Percentiles rank a stretch among this genome's conserved stretches.
Conservation (phyloP, 2,113 vertebrate species). For the Polypterus senegalus region DNA sequence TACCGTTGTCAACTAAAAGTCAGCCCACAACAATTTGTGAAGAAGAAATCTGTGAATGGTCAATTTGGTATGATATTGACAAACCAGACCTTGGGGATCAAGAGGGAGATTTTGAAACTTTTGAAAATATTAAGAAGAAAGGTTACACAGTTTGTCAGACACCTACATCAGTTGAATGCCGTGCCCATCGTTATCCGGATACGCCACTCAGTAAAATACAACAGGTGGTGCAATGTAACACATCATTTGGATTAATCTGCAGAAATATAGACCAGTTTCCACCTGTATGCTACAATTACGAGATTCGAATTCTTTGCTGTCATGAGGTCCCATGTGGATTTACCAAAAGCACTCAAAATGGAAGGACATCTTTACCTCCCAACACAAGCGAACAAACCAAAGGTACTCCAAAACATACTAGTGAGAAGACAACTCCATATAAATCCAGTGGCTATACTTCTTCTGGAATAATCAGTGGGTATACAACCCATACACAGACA, state of each 20-base stretch:
- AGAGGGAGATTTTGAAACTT: constrained; percentile 45
- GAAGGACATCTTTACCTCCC: background rate
- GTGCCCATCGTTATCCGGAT: constrained; percentile 12
- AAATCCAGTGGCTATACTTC: background rate
- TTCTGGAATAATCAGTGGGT: background rate
- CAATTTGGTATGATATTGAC: constrained; percentile 36
- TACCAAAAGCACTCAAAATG: background rate
- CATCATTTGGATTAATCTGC: constrained; percentile 29
- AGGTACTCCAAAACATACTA: background rate
- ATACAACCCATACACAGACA: no score
- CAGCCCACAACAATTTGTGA: constrained; percentile 32
- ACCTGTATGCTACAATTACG: constrained; percentile 35
- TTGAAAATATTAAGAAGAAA: constrained; percentile 20
- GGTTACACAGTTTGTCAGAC: constrained; percentile 32
- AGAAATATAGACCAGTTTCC: constrained; percentile 35
- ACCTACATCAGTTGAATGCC: constrained; percentile 20
- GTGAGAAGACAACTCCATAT: background rate
- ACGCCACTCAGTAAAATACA: constrained; percentile 8
- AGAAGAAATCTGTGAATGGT: constrained; percentile 33
- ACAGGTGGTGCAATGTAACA: constrained; percentile 34
- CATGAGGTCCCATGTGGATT: constrained; percentile 25
- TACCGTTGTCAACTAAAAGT: fast-evolving
- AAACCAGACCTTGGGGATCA: constrained; percentile 10
- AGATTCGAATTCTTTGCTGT: constrained; percentile 45
- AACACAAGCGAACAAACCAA: background rate